A percentile compares a stretch with the other conserved stretches of the same genome.
These are phyloP conservation scores for Cottus gobio DNA, from an alignment of 2,113 vertebrate species.

Conservation along the genomic window DNA sequence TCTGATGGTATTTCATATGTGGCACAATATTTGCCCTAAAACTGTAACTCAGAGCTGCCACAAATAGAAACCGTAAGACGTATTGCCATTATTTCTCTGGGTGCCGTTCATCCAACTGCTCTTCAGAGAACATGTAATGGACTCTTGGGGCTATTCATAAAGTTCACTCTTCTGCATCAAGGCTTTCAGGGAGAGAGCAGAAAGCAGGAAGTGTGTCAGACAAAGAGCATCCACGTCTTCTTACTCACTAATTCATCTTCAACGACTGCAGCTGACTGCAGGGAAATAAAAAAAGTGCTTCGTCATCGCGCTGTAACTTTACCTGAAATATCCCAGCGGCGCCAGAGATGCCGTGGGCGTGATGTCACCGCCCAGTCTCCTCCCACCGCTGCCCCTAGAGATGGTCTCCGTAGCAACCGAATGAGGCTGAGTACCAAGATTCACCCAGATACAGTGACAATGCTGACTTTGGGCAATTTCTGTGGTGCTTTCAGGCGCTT, in stretches of 20 bases:
- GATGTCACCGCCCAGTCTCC: conserved; percentile 63
- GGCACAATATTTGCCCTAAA: conserved; percentile 63
- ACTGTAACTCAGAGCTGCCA: conserved; percentile 50
- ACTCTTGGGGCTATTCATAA: conserved; percentile 68
- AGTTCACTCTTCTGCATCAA: conserved; percentile 70
- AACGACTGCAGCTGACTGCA: conserved; percentile 27
- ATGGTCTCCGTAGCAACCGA: conserved; percentile 63
- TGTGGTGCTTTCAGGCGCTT: background rate
- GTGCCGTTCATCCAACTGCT: conserved; percentile 73
- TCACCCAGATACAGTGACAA: conserved; percentile 34
- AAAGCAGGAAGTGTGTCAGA: conserved; percentile 49
- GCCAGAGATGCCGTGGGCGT: conserved; percentile 48
- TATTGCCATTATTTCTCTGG: conserved; percentile 59
- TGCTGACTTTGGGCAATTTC: conserved; percentile 46
- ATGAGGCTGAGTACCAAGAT: conserved; percentile 54
- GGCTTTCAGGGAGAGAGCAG: conserved; percentile 61
- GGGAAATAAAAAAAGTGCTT: conserved; percentile 57
- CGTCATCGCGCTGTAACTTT: conserved; percentile 60
- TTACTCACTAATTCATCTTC: conserved; percentile 25
- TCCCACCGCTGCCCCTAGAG: conserved; percentile 51
- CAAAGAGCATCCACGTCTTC: conserved; percentile 18
- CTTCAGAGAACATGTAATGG: conserved; percentile 66
- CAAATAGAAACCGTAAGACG: conserved; percentile 63
- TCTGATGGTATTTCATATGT: conserved; percentile 58
- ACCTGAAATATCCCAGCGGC: conserved; percentile 58